Percentiles rank a stretch among this genome's conserved stretches.
Evolutionary conservation across 1,140 invertebrate species (phyloP).

Genomic region (Trinorchestia longiramus): DNA sequence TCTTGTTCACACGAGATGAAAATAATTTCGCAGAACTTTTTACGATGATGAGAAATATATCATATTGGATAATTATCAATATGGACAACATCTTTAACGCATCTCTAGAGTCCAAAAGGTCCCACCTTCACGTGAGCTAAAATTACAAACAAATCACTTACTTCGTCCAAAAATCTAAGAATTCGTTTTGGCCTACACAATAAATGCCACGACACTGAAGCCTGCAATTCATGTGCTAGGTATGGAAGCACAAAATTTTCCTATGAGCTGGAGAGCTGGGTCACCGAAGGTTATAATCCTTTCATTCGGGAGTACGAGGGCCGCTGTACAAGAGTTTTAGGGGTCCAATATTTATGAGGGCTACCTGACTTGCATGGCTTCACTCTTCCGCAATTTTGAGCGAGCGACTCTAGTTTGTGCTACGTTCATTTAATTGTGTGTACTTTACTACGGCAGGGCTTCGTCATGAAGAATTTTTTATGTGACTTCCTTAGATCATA

Average conservation of each 20-base stretch:
- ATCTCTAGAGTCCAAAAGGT: no score
- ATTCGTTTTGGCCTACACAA: not conserved
- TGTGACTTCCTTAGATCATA: not conserved
- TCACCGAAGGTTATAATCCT: not conserved
- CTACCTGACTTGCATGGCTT: not conserved
- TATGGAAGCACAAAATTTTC: not conserved
- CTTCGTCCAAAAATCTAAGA: not conserved
- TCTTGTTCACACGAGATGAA: no score
- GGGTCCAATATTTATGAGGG: slow-evolving; percentile 15
- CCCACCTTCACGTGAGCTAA: no score
- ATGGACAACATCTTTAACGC: no score
- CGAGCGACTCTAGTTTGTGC: not conserved
- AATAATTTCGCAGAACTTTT: no score
- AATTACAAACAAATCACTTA: no score
- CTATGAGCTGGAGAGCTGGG: not conserved
- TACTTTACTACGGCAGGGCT: not conserved
- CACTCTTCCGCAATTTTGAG: not conserved
- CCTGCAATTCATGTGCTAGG: not conserved
- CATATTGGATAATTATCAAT: no score
- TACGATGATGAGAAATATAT: no score
- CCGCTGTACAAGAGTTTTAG: not conserved
- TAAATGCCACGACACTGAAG: not conserved
- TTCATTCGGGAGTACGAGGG: not conserved
- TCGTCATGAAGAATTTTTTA: slow-evolving; percentile 8
- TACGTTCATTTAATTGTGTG: slow-evolving; percentile 12